Evolutionary conservation across 2,113 vertebrate genomes (phyloP).

Genomic region (Notothenia rossii): DNA sequence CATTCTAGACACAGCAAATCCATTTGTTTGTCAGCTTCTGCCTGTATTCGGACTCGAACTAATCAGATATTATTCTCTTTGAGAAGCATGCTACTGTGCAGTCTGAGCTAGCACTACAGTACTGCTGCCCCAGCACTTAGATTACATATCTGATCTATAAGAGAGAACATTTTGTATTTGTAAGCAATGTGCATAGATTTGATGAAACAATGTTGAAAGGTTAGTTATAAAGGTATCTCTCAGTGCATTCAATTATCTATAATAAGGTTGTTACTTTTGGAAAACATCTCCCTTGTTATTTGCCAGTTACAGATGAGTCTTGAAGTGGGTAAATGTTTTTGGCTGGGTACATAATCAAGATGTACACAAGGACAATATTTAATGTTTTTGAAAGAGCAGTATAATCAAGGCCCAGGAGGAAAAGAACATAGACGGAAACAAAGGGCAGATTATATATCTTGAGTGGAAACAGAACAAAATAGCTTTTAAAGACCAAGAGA

Average conservation of each 20-base stretch:
- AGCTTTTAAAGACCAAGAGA: not conserved
- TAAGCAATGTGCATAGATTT: slow-evolving; percentile 21
- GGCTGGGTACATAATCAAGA: not conserved
- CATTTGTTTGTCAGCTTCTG: slow-evolving; percentile 81
- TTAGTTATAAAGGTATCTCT: slow-evolving; percentile 6
- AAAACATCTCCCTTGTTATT: not conserved
- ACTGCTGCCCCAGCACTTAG: slow-evolving; percentile 45
- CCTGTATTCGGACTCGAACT: slow-evolving; percentile 59
- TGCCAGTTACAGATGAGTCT: not conserved
- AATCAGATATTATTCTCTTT: slow-evolving; percentile 79
- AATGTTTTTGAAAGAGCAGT: not conserved
- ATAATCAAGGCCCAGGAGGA: not conserved
- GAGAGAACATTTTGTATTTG: slow-evolving; percentile 28
- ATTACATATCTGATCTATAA: slow-evolving; percentile 61
- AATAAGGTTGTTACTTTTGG: not conserved
- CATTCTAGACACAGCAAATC: slow-evolving; percentile 77
- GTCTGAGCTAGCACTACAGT: slow-evolving; percentile 40
- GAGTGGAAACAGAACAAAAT: not conserved
- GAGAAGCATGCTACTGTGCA: slow-evolving; percentile 58
- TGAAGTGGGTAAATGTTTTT: not conserved
- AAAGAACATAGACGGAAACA: not conserved
- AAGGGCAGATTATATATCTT: not conserved
- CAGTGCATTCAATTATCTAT: slow-evolving; percentile 4
- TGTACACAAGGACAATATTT: not conserved
- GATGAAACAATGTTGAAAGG: slow-evolving; percentile 26